Percentiles rank a stretch among this genome's conserved stretches.
phyloP scores from a whole-genome alignment of 2,113 vertebrate genomes.

The Lucifuga dentata region DNA sequence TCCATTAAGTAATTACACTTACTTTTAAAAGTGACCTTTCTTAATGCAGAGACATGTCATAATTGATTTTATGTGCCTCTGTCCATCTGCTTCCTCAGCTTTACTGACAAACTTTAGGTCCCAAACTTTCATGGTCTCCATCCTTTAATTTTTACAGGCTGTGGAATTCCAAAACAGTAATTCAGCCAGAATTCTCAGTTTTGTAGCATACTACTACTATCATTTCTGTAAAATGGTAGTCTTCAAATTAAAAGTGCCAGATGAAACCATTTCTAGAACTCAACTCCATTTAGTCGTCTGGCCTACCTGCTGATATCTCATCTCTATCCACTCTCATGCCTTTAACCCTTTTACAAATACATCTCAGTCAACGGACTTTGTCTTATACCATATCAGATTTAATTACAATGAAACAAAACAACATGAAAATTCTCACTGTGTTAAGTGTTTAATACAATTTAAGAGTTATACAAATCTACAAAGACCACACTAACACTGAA shows the following conservation, averaged over 20 bases:
- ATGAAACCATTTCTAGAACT: neutral
- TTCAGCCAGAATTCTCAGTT: slow-evolving; percentile 30
- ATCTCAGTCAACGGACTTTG: slow-evolving; percentile 41
- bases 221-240: slow-evolving; percentile 16
- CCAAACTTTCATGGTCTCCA: slow-evolving; percentile 53
- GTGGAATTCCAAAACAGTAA: slow-evolving; percentile 45
- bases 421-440: slow-evolving; percentile 60
- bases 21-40: slow-evolving; percentile 23
- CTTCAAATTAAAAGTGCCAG: neutral
- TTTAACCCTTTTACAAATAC: slow-evolving; percentile 49
- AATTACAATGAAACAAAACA: slow-evolving; percentile 58
- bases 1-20: slow-evolving; percentile 4
- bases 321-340: slow-evolving; percentile 50
- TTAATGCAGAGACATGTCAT: slow-evolving; percentile 29
- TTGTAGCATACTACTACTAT: neutral
- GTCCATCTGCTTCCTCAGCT: slow-evolving; percentile 23
- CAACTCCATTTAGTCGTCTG: slow-evolving; percentile 17
- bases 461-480: slow-evolving; percentile 62
- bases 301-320: neutral
- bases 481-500: slow-evolving; percentile 51
- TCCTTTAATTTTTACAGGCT: slow-evolving; percentile 46
- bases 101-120: slow-evolving; percentile 37
- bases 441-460: slow-evolving; percentile 71
- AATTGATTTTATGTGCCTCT: slow-evolving; percentile 32
- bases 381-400: slow-evolving; percentile 31